Evolutionary conservation across 2,113 vertebrate species (phyloP), one percentile per base, ranked within the genome.

Genomic region (Hemicordylus capensis): DNA sequence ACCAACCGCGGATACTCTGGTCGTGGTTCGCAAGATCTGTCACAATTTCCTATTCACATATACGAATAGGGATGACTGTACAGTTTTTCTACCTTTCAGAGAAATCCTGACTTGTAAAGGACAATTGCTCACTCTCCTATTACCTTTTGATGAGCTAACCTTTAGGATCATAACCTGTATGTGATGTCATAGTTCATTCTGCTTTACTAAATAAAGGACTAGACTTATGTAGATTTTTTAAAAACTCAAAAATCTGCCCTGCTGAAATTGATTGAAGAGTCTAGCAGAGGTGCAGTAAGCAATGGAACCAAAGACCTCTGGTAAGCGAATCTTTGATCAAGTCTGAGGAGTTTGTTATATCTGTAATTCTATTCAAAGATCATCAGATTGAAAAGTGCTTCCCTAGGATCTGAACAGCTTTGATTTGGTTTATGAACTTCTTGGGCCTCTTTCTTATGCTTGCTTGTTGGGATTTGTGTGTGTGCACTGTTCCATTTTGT

Each of bases 111-210:
- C 46, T 51, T 72, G 3, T 63, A 51, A 77, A 42, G 46, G 74
- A 20, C 48, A n/a, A 4, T 61, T 76, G 37, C 31, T 79, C 51
- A 20, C 26, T 73, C 58, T 67, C 26, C 26, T 39, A 15, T 67
- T 76, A 31, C 26, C 26, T 54, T 46, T 64, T 74, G 48, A 37
- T 67, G 56, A 78, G 64, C 56, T 69, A 7, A 72, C 34, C n/a
- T 78, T 34, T 34, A 2, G 31, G 56, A 56, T 84, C 63, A 77
- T 58, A 67, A 42, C 42, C 34, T 69, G 39, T 56, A 37, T 22
- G 6, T 67, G 83, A 85, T 56, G 72, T 85, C 87, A 69, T 80
- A 37, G 44, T 26, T 86, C 24, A 59, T 14, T 54, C 51, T 69
- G 14, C 5, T 20, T 22, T 81, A 34, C 42, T 76, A 34, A 81